These are phyloP conservation scores for Uloborus plumipes DNA, from an alignment of 2,888 invertebrate species.

Conservation along the genomic window DNA sequence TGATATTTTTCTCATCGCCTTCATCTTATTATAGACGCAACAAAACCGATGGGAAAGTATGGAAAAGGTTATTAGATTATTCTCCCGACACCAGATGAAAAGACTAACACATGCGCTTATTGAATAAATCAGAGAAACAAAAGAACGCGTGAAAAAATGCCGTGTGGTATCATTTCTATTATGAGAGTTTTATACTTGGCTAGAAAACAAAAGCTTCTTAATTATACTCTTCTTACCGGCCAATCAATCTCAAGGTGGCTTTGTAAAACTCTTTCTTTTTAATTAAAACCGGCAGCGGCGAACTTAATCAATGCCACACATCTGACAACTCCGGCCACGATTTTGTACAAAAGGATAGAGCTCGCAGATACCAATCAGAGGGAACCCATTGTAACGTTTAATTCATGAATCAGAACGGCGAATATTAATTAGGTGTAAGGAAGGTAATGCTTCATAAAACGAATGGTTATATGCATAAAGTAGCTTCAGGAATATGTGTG, in stretches of 20 bases:
- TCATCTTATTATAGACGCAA: too few species aligned
- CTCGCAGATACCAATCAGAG: not conserved
- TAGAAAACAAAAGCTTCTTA: not conserved
- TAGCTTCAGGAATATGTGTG: too few species aligned
- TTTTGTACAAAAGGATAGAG: not conserved
- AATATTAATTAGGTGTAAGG: constrained; percentile 52
- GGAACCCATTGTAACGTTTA: not conserved
- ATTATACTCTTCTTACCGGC: not conserved
- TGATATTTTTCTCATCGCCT: too few species aligned
- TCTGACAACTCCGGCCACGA: constrained; percentile 1
- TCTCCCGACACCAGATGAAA: not conserved
- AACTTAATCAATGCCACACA: not conserved
- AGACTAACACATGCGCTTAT: not conserved
- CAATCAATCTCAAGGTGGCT: too few species aligned
- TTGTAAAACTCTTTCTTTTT: not conserved
- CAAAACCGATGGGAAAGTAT: too few species aligned
- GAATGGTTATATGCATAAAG: too few species aligned
- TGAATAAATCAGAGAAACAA: not conserved
- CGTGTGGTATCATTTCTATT: not conserved
- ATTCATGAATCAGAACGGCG: constrained; percentile 42
- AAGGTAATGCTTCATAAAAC: too few species aligned
- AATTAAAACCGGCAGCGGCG: not conserved
- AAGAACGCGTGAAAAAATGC: not conserved
- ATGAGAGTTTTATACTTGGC: not conserved
- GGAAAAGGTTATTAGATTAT: not conserved